These are phyloP conservation scores for Calyptomena viridis DNA, from an alignment of 2,113 vertebrate genomes.

Conservation along the genomic window DNA sequence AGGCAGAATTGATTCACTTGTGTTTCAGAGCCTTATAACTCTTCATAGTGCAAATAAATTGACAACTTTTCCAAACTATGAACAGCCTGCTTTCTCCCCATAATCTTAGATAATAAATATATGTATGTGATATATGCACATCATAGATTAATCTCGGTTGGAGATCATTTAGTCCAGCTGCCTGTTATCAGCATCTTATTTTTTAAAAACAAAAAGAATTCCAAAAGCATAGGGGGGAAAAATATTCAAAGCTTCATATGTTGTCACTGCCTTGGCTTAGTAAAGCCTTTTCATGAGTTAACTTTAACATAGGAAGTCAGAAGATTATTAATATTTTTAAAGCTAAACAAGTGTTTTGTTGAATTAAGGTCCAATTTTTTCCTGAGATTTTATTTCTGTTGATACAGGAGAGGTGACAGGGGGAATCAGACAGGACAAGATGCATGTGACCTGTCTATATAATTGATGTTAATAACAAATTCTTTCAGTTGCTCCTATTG, in stretches of 20 bases:
- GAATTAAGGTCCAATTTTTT: not conserved
- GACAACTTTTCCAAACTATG: not conserved
- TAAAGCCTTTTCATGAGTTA: not conserved
- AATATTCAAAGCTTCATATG: not conserved
- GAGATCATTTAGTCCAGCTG: not conserved
- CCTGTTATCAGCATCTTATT: not conserved
- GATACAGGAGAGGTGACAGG: not conserved
- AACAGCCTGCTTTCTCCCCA: not conserved
- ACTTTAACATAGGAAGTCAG: not conserved
- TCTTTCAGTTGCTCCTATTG: not conserved
- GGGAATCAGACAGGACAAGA: not conserved
- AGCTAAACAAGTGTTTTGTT: not conserved
- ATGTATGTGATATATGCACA: not conserved
- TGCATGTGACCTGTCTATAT: not conserved
- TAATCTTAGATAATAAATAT: not conserved
- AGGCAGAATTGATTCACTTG: slow-evolving; percentile 21
- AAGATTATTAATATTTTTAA: not conserved
- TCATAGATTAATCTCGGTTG: not conserved
- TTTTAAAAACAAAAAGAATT: not conserved
- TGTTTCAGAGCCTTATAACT: not conserved
- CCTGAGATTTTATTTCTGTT: not conserved
- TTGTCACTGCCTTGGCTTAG: not conserved
- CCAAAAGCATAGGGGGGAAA: fast-evolving
- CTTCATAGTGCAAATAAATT: not conserved
- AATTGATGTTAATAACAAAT: not conserved